Conservation (phyloP, 2,113 vertebrate genomes). For the Triplophysa tibetana region DNA sequence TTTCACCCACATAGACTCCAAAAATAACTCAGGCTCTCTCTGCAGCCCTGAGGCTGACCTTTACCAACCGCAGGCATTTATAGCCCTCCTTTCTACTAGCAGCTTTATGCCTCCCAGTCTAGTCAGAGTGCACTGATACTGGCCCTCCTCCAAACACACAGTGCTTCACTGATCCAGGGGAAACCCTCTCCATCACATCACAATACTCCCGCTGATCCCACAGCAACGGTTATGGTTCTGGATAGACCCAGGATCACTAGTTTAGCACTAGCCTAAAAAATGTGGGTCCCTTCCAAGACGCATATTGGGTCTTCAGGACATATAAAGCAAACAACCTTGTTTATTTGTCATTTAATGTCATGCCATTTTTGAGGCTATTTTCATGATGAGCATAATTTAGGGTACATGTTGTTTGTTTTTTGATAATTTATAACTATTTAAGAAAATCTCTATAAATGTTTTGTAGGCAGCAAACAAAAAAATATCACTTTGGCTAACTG, state of each 20-base stretch:
- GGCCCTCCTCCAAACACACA: conserved; percentile 19
- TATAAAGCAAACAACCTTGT: no score
- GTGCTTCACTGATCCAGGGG: conserved; percentile 14
- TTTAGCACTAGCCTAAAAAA: neutral
- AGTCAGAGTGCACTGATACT: neutral
- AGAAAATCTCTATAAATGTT: no score
- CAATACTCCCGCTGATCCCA: neutral
- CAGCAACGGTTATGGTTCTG: neutral
- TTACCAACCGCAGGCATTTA: conserved; percentile 60
- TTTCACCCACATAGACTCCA: conserved; percentile 43
- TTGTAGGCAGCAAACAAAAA: no score
- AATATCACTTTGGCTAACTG: neutral
- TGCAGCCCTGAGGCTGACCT: conserved; percentile 60
- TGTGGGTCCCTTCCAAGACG: no score
- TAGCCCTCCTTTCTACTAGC: conserved; percentile 40
- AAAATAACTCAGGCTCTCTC: conserved; percentile 62
- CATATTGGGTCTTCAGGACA: no score
- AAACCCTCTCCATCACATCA: conserved; percentile 12
- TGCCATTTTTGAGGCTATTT: no score
- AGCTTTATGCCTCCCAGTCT: conserved; percentile 29
- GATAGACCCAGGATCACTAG: neutral
- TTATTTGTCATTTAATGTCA: no score
- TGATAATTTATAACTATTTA: no score
- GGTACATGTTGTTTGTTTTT: no score
- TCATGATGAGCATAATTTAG: no score